A percentile compares a stretch with the other conserved stretches of the same genome.
phyloP scores from a whole-genome alignment of 2,113 vertebrate genomes.

The Rhombomys opimus region DNA sequence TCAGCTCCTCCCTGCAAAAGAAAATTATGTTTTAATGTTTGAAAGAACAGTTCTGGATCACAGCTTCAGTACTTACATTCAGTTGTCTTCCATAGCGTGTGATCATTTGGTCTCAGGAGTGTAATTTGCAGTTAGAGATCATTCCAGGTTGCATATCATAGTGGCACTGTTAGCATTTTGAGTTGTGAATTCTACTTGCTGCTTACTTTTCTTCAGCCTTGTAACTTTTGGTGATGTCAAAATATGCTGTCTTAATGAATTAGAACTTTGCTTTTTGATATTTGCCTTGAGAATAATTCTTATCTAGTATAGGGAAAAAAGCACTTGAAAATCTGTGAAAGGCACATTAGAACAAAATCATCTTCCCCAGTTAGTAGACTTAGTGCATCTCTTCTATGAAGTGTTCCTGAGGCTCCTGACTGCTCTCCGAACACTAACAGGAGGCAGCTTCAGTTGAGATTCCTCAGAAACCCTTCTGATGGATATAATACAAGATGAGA shows the following conservation, averaged over 20 bases:
- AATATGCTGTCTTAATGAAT: slow-evolving; percentile 45
- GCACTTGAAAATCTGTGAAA: slow-evolving; percentile 50
- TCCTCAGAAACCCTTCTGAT: slow-evolving; percentile 32
- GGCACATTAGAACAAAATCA: slow-evolving; percentile 40
- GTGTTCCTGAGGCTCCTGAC: slow-evolving; percentile 16
- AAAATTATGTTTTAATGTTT: slow-evolving; percentile 47
- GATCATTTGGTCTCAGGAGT: not conserved
- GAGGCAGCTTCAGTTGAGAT: not conserved
- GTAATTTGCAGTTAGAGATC: slow-evolving; percentile 49
- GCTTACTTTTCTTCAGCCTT: slow-evolving; percentile 61
- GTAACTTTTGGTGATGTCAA: slow-evolving; percentile 51
- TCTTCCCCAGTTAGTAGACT: not conserved
- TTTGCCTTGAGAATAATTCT: slow-evolving; percentile 69
- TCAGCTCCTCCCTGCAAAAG: not conserved
- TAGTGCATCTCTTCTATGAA: not conserved
- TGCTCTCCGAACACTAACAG: not conserved
- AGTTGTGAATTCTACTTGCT: slow-evolving; percentile 10
- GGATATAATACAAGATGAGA: not conserved
- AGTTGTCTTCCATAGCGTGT: not conserved
- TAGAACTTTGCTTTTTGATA: slow-evolving; percentile 33
- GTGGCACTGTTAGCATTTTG: slow-evolving; percentile 10
- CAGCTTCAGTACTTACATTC: not conserved
- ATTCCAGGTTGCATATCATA: slow-evolving; percentile 50
- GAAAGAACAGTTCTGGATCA: slow-evolving; percentile 9
- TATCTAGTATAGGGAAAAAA: slow-evolving; percentile 45